Conservation (phyloP, 1,140 invertebrate species). For the Samia ricini region DNA sequence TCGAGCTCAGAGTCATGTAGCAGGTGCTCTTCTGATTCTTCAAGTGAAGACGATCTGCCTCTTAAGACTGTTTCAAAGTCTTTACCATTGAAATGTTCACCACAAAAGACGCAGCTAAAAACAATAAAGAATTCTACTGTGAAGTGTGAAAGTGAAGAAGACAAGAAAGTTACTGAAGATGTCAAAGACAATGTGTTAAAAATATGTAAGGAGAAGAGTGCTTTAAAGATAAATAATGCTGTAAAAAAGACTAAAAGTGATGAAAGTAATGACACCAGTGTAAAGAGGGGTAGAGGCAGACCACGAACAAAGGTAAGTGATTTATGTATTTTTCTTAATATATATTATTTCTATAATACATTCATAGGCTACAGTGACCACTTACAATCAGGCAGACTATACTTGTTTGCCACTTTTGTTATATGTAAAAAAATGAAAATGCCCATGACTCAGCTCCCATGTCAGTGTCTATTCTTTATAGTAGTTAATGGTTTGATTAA, state of each 20-base stretch:
- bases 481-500: no score
- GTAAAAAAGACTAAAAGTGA: conserved; percentile 68
- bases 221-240: conserved; percentile 42
- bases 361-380: no score
- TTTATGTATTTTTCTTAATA: neutral
- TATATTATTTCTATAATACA: neutral
- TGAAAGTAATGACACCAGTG: conserved; percentile 39
- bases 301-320: conserved; percentile 60
- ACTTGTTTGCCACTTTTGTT: no score
- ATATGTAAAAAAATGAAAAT: no score
- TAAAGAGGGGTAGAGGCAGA: conserved; percentile 45
- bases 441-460: no score
- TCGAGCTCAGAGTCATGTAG: conserved; percentile 67
- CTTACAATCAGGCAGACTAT: no score
- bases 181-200: conserved; percentile 45
- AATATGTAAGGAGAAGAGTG: conserved; percentile 46
- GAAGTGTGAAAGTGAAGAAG: conserved; percentile 61
- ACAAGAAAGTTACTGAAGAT: conserved; percentile 35
- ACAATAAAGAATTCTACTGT: conserved; percentile 21
- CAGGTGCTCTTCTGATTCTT: conserved; percentile 67
- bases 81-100: conserved; percentile 52
- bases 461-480: no score
- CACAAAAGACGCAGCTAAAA: conserved; percentile 31
- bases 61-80: conserved; percentile 61
- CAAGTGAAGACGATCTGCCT: conserved; percentile 68